Percentiles rank a stretch among this genome's conserved stretches.
Evolutionary conservation across 2,797 vertebrate genomes (phyloP).

Genomic region (Xenentodon cancila): DNA sequence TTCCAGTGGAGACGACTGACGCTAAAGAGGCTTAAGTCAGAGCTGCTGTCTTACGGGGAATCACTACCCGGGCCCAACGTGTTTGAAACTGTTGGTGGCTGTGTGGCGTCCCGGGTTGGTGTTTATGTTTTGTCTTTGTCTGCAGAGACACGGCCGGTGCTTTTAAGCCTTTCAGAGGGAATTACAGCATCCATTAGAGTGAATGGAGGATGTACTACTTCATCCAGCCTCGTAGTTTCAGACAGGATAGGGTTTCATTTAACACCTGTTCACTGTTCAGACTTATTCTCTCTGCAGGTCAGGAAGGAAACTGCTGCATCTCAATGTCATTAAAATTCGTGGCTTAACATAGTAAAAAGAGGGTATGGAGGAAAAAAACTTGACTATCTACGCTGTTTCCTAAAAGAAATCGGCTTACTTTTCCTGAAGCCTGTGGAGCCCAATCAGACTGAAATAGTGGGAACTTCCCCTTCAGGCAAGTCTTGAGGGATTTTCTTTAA

Average conservation of each 20-base stretch:
- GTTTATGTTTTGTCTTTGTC: constrained; percentile 71
- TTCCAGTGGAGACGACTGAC: constrained; percentile 70
- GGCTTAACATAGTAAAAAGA: constrained; percentile 64
- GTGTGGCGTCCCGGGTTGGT: constrained; percentile 49
- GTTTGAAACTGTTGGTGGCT: constrained; percentile 50
- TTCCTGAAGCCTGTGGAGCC: constrained; percentile 73
- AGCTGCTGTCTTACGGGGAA: constrained; percentile 67
- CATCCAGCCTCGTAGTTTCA: constrained; percentile 15
- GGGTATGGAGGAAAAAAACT: constrained; percentile 43
- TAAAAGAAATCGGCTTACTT: constrained; percentile 79
- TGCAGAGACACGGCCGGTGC: constrained; percentile 43
- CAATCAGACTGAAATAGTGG: constrained; percentile 77
- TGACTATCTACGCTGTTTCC: constrained; percentile 68
- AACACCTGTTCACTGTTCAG: constrained; percentile 70
- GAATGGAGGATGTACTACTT: constrained; percentile 34
- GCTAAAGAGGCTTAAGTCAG: constrained; percentile 67
- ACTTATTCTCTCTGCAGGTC: constrained; percentile 11
- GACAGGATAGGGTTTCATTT: constrained; percentile 50
- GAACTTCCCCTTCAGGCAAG: constrained; percentile 69
- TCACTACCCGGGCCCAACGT: constrained; percentile 53
- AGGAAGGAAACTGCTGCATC: constrained; percentile 42
- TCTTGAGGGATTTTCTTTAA: constrained; percentile 75
- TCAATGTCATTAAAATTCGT: constrained; percentile 62
- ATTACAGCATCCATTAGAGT: constrained; percentile 46
- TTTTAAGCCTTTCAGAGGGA: constrained; percentile 60